phyloP scores from a whole-genome alignment of 2,888 invertebrate species.

The Pteria penguin region DNA sequence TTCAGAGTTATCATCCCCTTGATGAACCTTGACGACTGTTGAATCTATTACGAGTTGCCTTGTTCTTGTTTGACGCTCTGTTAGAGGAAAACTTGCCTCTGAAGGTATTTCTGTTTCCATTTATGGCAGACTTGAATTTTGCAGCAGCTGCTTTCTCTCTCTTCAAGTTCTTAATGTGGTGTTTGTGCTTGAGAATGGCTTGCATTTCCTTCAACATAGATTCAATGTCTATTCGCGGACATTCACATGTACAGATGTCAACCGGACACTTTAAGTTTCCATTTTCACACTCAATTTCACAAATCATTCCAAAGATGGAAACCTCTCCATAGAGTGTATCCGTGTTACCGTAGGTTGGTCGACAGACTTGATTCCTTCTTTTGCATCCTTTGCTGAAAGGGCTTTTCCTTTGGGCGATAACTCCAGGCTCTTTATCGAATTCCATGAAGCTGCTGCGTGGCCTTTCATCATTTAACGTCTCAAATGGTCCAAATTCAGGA shows the following conservation, averaged over 20 bases:
- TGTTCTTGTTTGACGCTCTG: no score
- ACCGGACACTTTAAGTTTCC: slow-evolving; percentile 20
- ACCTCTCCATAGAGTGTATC: slow-evolving; percentile 11
- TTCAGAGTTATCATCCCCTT: no score
- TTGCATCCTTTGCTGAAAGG: slow-evolving; percentile 1
- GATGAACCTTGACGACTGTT: no score
- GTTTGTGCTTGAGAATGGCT: background rate
- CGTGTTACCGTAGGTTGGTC: slow-evolving; percentile 9
- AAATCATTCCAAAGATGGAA: slow-evolving; percentile 21
- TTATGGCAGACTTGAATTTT: no score
- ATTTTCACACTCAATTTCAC: slow-evolving; percentile 10
- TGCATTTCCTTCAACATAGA: background rate
- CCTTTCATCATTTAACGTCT: no score
- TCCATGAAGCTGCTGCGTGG: no score
- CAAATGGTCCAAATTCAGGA: no score
- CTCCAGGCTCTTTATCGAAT: background rate
- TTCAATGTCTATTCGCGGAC: background rate
- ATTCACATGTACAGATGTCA: slow-evolving; percentile 15
- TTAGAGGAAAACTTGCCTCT: no score
- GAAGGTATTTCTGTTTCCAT: no score
- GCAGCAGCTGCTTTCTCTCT: background rate
- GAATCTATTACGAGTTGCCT: no score
- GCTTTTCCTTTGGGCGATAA: background rate
- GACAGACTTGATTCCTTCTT: background rate
- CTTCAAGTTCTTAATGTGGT: background rate